Percentiles rank a stretch among this genome's conserved stretches.
These are phyloP conservation scores for Mythimna impura DNA, from an alignment of 2,888 invertebrate species.

Conservation along the genomic window DNA sequence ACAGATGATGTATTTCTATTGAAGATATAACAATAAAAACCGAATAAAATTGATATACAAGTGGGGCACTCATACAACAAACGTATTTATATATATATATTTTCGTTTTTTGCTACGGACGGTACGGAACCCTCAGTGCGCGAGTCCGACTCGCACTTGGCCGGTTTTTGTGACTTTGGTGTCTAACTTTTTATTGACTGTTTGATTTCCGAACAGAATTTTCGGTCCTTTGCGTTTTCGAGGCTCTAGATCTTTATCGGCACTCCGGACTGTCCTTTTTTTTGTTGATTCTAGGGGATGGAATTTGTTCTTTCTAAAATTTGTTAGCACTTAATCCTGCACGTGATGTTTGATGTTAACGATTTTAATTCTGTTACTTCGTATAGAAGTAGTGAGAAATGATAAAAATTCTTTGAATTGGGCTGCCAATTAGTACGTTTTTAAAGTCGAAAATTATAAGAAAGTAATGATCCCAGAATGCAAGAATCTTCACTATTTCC, in stretches of 20 bases:
- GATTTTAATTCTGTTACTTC: neutral
- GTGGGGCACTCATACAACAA: no score
- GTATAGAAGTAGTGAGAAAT: no score
- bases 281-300: neutral
- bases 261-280: neutral
- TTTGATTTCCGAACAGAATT: constrained; percentile 20
- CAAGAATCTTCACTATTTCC: no score
- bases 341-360: neutral
- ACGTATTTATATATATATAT: no score
- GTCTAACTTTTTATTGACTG: constrained; percentile 11
- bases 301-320: neutral
- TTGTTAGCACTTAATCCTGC: neutral
- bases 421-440: neutral
- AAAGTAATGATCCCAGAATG: neutral
- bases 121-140: no score
- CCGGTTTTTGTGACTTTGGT: constrained; percentile 20
- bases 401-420: neutral
- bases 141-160: no score
- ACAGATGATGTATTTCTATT: no score
- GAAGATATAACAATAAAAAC: no score
- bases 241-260: constrained; percentile 5
- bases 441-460: neutral
- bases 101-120: no score
- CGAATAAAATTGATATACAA: no score
- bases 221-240: neutral